Base-by-base conservation (phyloP, 2,888 invertebrate species). In the Lepidochrysops patricia region DNA sequence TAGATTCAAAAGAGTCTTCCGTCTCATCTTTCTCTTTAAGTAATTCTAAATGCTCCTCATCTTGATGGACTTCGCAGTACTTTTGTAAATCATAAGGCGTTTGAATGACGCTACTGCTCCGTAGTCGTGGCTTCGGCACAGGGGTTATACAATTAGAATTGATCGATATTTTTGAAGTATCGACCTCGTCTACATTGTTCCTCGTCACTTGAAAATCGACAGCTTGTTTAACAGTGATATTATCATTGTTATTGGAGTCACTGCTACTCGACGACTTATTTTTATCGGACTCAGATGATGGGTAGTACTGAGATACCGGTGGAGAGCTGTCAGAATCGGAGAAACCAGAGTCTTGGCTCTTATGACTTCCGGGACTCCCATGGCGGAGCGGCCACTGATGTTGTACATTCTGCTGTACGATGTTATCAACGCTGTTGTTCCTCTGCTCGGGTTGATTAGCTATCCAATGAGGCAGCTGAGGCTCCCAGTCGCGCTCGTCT, bases 321-420 rank as follows among this genome's bases (percentile, higher is more conserved):
- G 91, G 90, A 1, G 93, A 92, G 68, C 91, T 91, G 70, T 94
- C 95, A 0, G 94, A 94, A 72, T 95, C 95, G 0, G 95, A 95
- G 78, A 95, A 95, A 1, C 95, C 95, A 0, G 95, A 95, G 78
- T 95, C 95, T 79, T 94, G 94, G 72, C 94, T 94, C 64, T 93
- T 92, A 65, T 94, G 93, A 75, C 94, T 93, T 27, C 82, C 92
- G 66, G 85, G 91, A 72, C 89, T 91, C 71, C 86, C 90, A 63
- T 84, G 89, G 23, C 90, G 77, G 26, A 86, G 76, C 32, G 88
- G 88, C 89, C 90, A 89, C 64, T 80, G 84, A 67, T 85, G 81
- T 61, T 81, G 85, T 62, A 72, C 75, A 67, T 77, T 74, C 25
- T 79, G 80, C 66, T 75, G 79, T 61, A 76, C 79, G 69, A 86